A percentile compares a stretch with the other conserved stretches of the same genome.
These are phyloP conservation scores for Sarcophaga carnaria DNA, from an alignment of 2,888 invertebrate genomes.

Conservation along the genomic window DNA sequence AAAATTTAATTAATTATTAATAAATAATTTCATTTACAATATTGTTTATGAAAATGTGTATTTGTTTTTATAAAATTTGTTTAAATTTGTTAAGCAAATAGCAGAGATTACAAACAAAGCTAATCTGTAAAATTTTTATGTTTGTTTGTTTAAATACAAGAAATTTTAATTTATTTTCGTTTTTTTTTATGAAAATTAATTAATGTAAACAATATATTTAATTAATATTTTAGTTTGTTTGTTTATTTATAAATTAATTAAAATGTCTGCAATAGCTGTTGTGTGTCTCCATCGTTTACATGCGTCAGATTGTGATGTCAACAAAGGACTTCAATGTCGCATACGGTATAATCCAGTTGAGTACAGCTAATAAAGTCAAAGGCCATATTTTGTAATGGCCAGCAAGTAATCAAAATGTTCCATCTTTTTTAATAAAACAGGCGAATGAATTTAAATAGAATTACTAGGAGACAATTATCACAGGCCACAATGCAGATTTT, in stretches of 20 bases:
- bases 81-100: slow-evolving; percentile 7
- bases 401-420: too few relatives aligned
- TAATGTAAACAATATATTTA: slow-evolving; percentile 5
- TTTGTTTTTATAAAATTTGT: too few relatives aligned
- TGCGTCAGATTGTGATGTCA: neutral
- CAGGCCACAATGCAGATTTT: neutral
- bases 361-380: too few relatives aligned
- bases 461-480: too few relatives aligned
- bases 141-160: neutral
- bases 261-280: neutral
- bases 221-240: neutral
- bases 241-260: too few relatives aligned
- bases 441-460: too few relatives aligned
- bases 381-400: too few relatives aligned
- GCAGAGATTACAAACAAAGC: neutral
- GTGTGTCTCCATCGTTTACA: neutral
- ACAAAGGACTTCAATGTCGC: neutral
- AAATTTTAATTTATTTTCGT: slow-evolving; percentile 4
- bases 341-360: too few relatives aligned
- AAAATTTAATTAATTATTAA: neutral
- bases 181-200: slow-evolving; percentile 6
- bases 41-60: too few relatives aligned
- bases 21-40: too few relatives aligned
- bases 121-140: too few relatives aligned
- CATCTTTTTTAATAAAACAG: too few relatives aligned